Evolutionary conservation across 2,888 invertebrate species (phyloP).

Genomic region (Argyresthia albistria): DNA sequence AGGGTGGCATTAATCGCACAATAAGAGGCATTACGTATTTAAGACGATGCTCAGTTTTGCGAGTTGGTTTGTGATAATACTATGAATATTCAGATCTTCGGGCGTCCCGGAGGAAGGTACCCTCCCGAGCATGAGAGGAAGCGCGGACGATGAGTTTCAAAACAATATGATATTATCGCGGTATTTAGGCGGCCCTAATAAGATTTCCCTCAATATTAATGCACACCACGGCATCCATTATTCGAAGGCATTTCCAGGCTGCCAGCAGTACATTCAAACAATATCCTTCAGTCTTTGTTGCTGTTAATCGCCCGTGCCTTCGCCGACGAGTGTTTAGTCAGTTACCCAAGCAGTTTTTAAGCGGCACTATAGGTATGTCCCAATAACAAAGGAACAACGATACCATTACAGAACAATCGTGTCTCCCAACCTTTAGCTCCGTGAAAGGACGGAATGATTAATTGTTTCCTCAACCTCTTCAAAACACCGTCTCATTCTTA

Average conservation of each 20-base stretch:
- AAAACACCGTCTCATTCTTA: constrained; percentile 67
- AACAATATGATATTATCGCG: constrained; percentile 70
- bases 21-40: constrained; percentile 49
- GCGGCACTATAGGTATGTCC: constrained; percentile 18
- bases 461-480: constrained; percentile 68
- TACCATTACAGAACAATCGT: constrained; percentile 58
- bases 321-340: neutral
- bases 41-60: constrained; percentile 49
- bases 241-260: constrained; percentile 60
- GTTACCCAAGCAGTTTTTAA: neutral
- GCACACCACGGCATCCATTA: constrained; percentile 66
- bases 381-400: constrained; percentile 49
- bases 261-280: constrained; percentile 33
- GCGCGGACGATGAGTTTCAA: constrained; percentile 62
- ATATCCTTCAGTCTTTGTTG: constrained; percentile 28
- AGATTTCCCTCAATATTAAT: constrained; percentile 71
- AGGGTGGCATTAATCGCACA: constrained; percentile 35
- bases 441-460: constrained; percentile 66
- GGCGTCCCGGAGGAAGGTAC: constrained; percentile 58
- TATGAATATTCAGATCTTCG: constrained; percentile 62
- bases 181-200: constrained; percentile 68
- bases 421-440: constrained; percentile 61
- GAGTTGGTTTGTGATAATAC: constrained; percentile 62
- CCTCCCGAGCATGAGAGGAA: constrained; percentile 66
- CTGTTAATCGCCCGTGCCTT: neutral